phyloP scores from a whole-genome alignment of 1,140 invertebrate genomes.

The Scaptomyza hsui region DNA sequence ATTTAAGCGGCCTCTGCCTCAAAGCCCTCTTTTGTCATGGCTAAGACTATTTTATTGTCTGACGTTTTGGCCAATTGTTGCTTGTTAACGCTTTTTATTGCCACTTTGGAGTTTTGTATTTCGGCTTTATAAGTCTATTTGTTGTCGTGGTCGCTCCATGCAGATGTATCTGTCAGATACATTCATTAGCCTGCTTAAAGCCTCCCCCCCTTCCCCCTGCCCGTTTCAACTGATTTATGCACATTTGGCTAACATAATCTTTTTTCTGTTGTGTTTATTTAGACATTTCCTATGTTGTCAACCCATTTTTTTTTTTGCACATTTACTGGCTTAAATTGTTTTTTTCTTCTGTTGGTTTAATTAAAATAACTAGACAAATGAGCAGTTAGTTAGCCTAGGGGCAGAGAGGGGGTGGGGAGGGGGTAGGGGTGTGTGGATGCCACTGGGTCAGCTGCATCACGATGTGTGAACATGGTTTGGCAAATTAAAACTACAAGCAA shows the following conservation, averaged over 20 bases:
- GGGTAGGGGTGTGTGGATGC: background rate
- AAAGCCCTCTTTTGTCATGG: slow-evolving; percentile 9
- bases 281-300: slow-evolving; percentile 75
- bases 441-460: slow-evolving; percentile 45
- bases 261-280: slow-evolving; percentile 45
- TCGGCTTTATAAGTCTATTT: slow-evolving; percentile 65
- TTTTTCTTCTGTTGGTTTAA: slow-evolving; percentile 69
- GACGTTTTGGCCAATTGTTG: slow-evolving; percentile 63
- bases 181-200: slow-evolving; percentile 79
- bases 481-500: slow-evolving; percentile 45
- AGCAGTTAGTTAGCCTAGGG: slow-evolving; percentile 52
- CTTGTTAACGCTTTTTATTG: slow-evolving; percentile 80
- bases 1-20: slow-evolving; percentile 46
- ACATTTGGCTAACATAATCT: slow-evolving; percentile 62
- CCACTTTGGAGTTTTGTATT: slow-evolving; percentile 45
- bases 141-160: slow-evolving; percentile 64
- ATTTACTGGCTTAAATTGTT: slow-evolving; percentile 31
- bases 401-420: background rate
- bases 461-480: slow-evolving; percentile 43
- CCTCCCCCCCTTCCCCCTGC: background rate
- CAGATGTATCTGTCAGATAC: slow-evolving; percentile 76
- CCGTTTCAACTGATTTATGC: slow-evolving; percentile 62
- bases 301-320: slow-evolving; percentile 56
- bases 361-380: slow-evolving; percentile 74
- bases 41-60: slow-evolving; percentile 75